Conservation (phyloP, 2,888 invertebrate species). For the Hypolimnas misippus region DNA sequence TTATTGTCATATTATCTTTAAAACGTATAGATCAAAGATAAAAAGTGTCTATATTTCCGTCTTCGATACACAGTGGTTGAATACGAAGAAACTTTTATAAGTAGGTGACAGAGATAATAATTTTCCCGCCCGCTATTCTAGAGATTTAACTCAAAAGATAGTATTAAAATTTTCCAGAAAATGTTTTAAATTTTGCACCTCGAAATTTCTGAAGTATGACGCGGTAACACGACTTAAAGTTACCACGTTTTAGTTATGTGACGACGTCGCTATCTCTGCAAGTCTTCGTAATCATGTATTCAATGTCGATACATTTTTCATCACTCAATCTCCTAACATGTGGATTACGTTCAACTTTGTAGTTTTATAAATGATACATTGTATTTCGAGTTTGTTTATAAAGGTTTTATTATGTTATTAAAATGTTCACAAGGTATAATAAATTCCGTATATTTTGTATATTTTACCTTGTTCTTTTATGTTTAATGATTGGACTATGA, state of each 20-base stretch:
- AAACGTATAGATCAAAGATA: no score
- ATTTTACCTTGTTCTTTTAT: neutral
- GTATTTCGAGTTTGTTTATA: slow-evolving; percentile 1
- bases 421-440: neutral
- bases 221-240: slow-evolving; percentile 9
- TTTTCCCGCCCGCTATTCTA: neutral
- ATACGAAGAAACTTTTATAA: neutral
- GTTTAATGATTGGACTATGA: neutral
- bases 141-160: neutral
- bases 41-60: no score
- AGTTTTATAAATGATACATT: slow-evolving; percentile 9
- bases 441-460: neutral
- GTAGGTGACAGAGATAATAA: neutral
- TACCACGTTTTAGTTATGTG: slow-evolving; percentile 7
- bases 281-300: slow-evolving; percentile 62
- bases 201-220: slow-evolving; percentile 2
- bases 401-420: neutral
- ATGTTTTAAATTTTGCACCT: neutral
- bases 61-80: no score
- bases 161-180: slow-evolving; percentile 3
- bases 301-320: slow-evolving; percentile 70
- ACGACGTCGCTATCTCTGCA: slow-evolving; percentile 55
- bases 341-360: slow-evolving; percentile 15
- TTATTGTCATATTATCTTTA: no score
- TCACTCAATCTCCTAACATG: slow-evolving; percentile 59